Conservation (phyloP, 2,888 invertebrate species). For the Stenoptilia bipunctidactyla region DNA sequence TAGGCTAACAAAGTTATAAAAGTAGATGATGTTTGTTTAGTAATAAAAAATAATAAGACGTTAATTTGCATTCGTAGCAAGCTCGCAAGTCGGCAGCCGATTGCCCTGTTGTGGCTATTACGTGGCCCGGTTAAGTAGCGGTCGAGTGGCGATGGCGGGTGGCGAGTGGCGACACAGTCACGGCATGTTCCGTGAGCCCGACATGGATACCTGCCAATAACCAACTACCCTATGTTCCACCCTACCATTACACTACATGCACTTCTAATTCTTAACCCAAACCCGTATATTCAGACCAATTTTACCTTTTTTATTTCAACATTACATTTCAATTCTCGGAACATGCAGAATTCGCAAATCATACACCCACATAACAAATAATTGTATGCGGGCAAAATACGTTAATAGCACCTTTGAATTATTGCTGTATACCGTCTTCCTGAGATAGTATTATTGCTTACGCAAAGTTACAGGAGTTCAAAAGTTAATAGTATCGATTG, state of each 20-base stretch:
- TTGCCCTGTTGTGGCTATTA: slow-evolving; percentile 8
- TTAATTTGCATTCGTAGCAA: too few relatives aligned
- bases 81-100: too few relatives aligned
- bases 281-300: neutral
- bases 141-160: too few relatives aligned
- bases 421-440: too few relatives aligned
- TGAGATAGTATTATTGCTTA: neutral
- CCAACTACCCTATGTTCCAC: slow-evolving; percentile 27
- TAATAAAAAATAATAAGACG: too few relatives aligned
- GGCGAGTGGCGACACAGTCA: slow-evolving; percentile 31
- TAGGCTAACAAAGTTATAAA: too few relatives aligned
- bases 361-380: neutral
- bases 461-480: slow-evolving; percentile 12
- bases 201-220: slow-evolving; percentile 46
- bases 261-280: slow-evolving; percentile 10
- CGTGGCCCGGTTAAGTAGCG: slow-evolving; percentile 11
- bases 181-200: slow-evolving; percentile 44
- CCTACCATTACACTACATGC: slow-evolving; percentile 30
- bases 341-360: neutral
- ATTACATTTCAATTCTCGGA: neutral
- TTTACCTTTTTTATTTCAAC: neutral
- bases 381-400: neutral
- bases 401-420: too few relatives aligned
- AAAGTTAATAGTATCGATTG: slow-evolving; percentile 38
- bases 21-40: too few relatives aligned